phyloP scores from a whole-genome alignment of 2,797 vertebrate species.

The Erethizon dorsatum region DNA sequence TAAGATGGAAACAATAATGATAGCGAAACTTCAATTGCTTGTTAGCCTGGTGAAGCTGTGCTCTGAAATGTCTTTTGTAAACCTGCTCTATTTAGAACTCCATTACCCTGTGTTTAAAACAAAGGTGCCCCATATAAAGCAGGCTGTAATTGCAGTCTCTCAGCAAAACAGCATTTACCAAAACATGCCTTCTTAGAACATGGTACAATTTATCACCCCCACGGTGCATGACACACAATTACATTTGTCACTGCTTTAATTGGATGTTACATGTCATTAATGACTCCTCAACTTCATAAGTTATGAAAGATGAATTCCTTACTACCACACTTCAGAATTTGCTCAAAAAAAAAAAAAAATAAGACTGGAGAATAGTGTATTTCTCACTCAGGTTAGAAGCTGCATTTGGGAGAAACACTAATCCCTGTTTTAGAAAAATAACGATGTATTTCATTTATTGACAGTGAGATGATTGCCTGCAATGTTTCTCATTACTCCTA shows the following conservation, averaged over 20 bases:
- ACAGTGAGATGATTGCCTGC: constrained; percentile 84
- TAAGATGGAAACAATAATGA: background rate
- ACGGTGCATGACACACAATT: constrained; percentile 55
- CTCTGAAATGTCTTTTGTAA: constrained; percentile 58
- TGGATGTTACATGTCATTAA: constrained; percentile 76
- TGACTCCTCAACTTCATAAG: constrained; percentile 74
- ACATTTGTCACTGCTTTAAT: constrained; percentile 79
- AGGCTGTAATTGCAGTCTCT: constrained; percentile 78
- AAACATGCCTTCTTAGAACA: constrained; percentile 78
- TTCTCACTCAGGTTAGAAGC: constrained; percentile 74
- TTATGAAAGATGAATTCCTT: constrained; percentile 75
- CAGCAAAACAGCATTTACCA: constrained; percentile 75
- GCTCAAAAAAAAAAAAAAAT: constrained; percentile 55
- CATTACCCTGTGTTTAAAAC: constrained; percentile 77
- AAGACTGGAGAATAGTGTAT: constrained; percentile 72
- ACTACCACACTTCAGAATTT: constrained; percentile 61
- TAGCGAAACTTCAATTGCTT: background rate
- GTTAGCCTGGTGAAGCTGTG: constrained; percentile 37
- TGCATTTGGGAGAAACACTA: constrained; percentile 75
- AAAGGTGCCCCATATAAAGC: constrained; percentile 70
- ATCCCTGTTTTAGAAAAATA: constrained; percentile 85
- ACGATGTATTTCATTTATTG: constrained; percentile 86
- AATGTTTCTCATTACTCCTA: constrained; percentile 82
- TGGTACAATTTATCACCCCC: constrained; percentile 76
- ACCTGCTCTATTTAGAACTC: constrained; percentile 77